These are phyloP conservation scores for Sarcophaga subvicina DNA, from an alignment of 2,888 invertebrate genomes.

Conservation along the genomic window DNA sequence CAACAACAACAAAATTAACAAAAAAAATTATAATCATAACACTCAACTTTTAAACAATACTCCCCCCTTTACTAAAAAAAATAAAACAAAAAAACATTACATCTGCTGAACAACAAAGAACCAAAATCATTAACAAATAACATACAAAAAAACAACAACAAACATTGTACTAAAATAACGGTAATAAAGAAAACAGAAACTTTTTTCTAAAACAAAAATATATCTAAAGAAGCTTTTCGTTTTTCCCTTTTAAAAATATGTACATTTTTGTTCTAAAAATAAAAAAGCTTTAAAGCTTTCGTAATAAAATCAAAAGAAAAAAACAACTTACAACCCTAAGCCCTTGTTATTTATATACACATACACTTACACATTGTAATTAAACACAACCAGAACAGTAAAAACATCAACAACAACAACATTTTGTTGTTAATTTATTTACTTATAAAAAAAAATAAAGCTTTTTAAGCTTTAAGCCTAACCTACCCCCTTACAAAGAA, in stretches of 20 bases:
- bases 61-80: slow-evolving; percentile 39
- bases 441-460: slow-evolving; percentile 6
- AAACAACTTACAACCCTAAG: slow-evolving; percentile 19
- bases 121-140: slow-evolving; percentile 53
- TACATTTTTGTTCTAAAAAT: not conserved
- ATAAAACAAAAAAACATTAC: slow-evolving; percentile 13
- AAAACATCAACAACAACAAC: slow-evolving; percentile 8
- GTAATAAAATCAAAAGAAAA: not conserved
- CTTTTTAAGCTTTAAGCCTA: slow-evolving; percentile 41
- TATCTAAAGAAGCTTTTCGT: slow-evolving; percentile 1
- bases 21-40: slow-evolving; percentile 24
- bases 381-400: slow-evolving; percentile 13
- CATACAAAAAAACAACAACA: slow-evolving; percentile 28
- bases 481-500: slow-evolving; percentile 38
- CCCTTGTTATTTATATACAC: not conserved
- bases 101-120: slow-evolving; percentile 56
- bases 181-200: not conserved
- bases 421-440: not conserved
- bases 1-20: slow-evolving; percentile 3
- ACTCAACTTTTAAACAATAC: slow-evolving; percentile 2
- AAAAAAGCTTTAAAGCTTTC: not conserved
- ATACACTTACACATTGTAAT: slow-evolving; percentile 43
- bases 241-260: slow-evolving; percentile 10
- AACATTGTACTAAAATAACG: slow-evolving; percentile 53
- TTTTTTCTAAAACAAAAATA: not conserved